Percentiles rank a stretch among this genome's conserved stretches.
Evolutionary conservation across 2,797 vertebrate genomes (phyloP).

Genomic region (Liasis olivaceus): DNA sequence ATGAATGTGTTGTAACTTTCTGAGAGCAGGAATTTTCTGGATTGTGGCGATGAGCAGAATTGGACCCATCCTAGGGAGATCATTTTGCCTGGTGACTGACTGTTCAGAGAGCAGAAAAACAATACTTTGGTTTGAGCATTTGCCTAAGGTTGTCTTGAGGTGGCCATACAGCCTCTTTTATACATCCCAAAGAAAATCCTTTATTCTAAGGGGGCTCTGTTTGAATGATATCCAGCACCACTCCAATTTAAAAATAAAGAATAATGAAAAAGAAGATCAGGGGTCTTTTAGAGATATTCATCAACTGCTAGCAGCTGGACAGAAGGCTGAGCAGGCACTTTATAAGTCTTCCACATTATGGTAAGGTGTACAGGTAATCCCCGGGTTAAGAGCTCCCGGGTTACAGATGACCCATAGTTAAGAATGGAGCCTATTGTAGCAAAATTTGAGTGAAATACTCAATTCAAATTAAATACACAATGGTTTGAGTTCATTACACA

Average conservation of each 20-base stretch:
- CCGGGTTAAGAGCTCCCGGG: no score
- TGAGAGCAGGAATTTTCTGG: neutral
- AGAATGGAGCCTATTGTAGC: no score
- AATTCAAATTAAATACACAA: no score
- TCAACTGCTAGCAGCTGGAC: neutral
- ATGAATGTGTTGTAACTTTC: neutral
- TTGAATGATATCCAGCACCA: neutral
- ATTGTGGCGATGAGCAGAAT: neutral
- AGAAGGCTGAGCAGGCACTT: neutral
- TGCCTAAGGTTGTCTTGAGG: neutral
- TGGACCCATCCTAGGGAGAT: neutral
- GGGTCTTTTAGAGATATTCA: neutral
- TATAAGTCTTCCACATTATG: neutral
- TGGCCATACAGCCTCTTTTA: neutral
- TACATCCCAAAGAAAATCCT: neutral
- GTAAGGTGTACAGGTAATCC: neutral
- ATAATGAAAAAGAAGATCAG: neutral
- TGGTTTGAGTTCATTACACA: no score
- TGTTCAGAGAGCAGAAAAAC: neutral
- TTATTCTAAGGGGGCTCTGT: neutral
- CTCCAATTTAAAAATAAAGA: neutral
- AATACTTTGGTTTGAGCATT: neutral
- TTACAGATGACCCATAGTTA: no score
- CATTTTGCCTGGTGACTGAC: neutral
- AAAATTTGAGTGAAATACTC: no score